A percentile compares a stretch with the other conserved stretches of the same genome.
These are phyloP conservation scores for Masnerella sp. DNA, from an alignment of 2,888 invertebrate genomes.

Conservation along the genomic window DNA sequence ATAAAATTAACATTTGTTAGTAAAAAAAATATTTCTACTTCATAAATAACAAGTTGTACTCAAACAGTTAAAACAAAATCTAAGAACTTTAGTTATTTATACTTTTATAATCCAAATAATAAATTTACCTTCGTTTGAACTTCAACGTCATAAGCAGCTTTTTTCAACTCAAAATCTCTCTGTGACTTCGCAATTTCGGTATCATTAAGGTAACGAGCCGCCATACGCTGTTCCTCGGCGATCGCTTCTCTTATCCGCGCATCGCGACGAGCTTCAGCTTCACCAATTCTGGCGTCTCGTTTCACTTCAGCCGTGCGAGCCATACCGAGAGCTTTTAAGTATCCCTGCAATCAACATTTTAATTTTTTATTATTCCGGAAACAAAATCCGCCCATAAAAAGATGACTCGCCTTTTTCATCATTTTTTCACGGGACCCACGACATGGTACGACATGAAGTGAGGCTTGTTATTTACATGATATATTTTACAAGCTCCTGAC, in stretches of 20 bases:
- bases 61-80: too few species aligned
- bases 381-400: constrained; percentile 16
- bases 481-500: constrained; percentile 36
- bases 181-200: constrained; percentile 98
- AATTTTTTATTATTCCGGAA: neutral
- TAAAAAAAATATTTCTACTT: too few species aligned
- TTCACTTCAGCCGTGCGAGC: constrained; percentile 97
- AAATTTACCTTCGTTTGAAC: constrained; percentile 90
- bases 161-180: constrained; percentile 97
- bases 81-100: too few species aligned
- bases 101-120: too few species aligned
- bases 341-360: constrained; percentile 82
- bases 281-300: constrained; percentile 96
- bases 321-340: constrained; percentile 95
- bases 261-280: constrained; percentile 96
- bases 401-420: too few species aligned
- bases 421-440: neutral
- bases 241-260: constrained; percentile 96
- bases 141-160: constrained; percentile 97
- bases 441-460: constrained; percentile 42
- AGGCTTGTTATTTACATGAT: constrained; percentile 39
- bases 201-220: constrained; percentile 94
- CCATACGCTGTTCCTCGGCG: constrained; percentile 98
- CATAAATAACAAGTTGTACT: too few species aligned
- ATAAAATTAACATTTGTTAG: too few species aligned